A percentile compares a stretch with the other conserved stretches of the same genome.
Conservation (phyloP, 2,888 invertebrate species). For the Acanthosepion lycidas region DNA sequence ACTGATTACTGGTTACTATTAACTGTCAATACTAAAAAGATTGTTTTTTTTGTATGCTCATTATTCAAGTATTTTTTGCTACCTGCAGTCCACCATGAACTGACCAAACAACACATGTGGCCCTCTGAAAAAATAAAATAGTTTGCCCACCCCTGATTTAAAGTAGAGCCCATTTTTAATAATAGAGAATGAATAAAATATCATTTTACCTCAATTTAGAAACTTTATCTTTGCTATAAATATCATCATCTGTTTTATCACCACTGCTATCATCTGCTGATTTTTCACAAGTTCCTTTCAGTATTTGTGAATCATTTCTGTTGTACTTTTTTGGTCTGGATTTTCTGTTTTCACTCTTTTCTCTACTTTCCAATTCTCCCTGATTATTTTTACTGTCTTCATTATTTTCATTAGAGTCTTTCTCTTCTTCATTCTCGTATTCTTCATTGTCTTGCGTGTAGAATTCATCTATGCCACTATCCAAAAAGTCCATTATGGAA, state of each 20-base stretch:
- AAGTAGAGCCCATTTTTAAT: no score
- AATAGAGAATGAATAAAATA: no score
- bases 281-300: neutral
- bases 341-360: neutral
- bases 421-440: slow-evolving; percentile 52
- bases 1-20: no score
- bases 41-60: no score
- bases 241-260: slow-evolving; percentile 37
- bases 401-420: slow-evolving; percentile 52
- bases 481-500: slow-evolving; percentile 77
- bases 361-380: slow-evolving; percentile 48
- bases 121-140: no score
- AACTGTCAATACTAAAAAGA: no score
- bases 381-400: slow-evolving; percentile 52
- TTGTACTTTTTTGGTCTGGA: neutral
- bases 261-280: neutral
- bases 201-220: slow-evolving; percentile 33
- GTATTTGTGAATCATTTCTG: neutral
- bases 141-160: no score
- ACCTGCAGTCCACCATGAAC: no score
- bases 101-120: no score
- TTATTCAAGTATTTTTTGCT: no score
- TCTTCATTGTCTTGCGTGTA: slow-evolving; percentile 61
- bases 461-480: slow-evolving; percentile 74
- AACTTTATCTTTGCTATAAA: slow-evolving; percentile 34